phyloP scores from a whole-genome alignment of 2,113 vertebrate genomes.

The Phoenicopterus ruber region DNA sequence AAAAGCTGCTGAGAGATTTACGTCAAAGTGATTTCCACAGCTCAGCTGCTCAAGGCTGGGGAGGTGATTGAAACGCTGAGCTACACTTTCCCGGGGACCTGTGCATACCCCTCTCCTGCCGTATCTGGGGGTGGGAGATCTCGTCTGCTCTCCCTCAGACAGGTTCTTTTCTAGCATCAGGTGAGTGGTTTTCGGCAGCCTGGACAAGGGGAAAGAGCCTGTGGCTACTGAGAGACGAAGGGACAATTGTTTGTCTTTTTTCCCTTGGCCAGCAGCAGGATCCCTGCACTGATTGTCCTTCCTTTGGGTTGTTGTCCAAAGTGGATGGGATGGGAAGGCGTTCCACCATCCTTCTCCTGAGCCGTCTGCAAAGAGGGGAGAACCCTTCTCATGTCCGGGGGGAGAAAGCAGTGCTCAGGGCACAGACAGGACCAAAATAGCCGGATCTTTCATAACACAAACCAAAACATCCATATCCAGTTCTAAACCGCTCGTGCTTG shows the following conservation, averaged over 20 bases:
- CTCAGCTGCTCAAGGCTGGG: not conserved
- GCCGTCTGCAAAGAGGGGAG: not conserved
- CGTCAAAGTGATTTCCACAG: slow-evolving; percentile 11
- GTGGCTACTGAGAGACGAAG: accelerated
- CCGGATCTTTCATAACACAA: not conserved
- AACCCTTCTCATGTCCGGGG: accelerated
- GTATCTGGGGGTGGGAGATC: not conserved
- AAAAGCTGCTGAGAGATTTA: slow-evolving; percentile 42
- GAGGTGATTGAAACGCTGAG: not conserved
- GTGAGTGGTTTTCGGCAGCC: not conserved
- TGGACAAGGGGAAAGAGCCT: not conserved
- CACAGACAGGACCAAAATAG: accelerated
- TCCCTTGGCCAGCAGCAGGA: not conserved
- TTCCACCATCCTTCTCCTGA: not conserved
- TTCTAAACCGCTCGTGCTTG: not conserved
- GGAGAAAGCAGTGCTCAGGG: not conserved
- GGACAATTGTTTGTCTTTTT: not conserved
- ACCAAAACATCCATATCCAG: not conserved
- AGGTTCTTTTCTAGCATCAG: not conserved
- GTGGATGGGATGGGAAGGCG: not conserved
- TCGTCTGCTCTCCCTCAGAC: not conserved
- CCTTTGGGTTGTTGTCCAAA: not conserved
- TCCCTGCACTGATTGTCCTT: not conserved
- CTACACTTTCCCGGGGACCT: not conserved
- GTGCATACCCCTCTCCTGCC: not conserved